Evolutionary conservation across 1,140 invertebrate species (phyloP), one percentile per base, ranked within the genome.

Genomic region (Calephelis virginiensis): DNA sequence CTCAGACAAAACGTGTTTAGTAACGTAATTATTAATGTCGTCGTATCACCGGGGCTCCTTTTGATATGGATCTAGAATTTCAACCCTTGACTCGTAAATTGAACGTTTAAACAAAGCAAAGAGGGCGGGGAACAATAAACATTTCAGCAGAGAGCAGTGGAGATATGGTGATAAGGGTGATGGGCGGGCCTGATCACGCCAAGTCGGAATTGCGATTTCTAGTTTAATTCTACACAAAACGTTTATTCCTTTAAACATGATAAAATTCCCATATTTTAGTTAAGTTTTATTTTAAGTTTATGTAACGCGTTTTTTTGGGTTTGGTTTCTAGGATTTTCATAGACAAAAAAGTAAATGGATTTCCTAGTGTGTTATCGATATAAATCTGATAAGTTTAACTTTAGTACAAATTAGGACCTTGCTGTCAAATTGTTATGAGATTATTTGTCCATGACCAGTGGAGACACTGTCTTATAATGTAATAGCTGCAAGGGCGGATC

Each of bases 41-140:
- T 53, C n/a, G 17, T 53, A 53, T 14, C 10, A 56, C 37, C 50
- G 37, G 37, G 53, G 37, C 12, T 59, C 9, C 37, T 28, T 59
- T 59, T 37, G 53, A 59, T 37, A 59, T 28, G 53, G 11, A 59
- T 59, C 53, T 59, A 37, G 40, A 59, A 59, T 59, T 59, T 59
- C 17, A 59, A 59, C 53, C 53, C 53, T 28, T 37, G 53, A 59
- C 53, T 59, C 28, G 53, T 59, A 59, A 59, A 59, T 59, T 59
- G 53, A 59, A 59, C 53, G 53, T 59, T 59, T 59, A 59, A 59
- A 59, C 53, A 59, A 59, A 59, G 53, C 10, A 59, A 59, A 59
- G 53, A 59, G 53, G 53, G 53, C 53, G 53, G 53, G 37, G 53
- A 59, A 59, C 53, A 59, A 59, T 59, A 59, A 59, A 59, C 53